phyloP scores from a whole-genome alignment of 1,140 invertebrate species.

The Drosophila carrolli region DNA sequence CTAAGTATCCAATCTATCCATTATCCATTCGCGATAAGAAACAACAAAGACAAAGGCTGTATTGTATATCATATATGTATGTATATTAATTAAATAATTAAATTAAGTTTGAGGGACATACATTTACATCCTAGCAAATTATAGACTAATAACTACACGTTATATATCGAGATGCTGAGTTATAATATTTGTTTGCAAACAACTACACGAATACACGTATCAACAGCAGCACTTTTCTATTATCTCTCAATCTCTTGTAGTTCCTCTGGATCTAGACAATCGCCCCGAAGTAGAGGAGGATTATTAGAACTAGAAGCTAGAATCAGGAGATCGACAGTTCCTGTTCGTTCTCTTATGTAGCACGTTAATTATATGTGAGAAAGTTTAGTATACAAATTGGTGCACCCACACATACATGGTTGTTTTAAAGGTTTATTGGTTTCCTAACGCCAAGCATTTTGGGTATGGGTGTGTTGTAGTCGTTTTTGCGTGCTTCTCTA shows the following conservation, averaged over 20 bases:
- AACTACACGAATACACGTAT: constrained; percentile 81
- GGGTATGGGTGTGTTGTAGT: constrained; percentile 39
- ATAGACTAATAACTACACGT: constrained; percentile 81
- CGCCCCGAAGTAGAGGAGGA: constrained; percentile 9
- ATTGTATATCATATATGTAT: constrained; percentile 77
- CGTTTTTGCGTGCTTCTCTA: constrained; percentile 66
- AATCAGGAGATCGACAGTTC: constrained; percentile 28
- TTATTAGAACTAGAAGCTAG: constrained; percentile 8
- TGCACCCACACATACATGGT: constrained; percentile 40
- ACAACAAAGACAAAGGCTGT: constrained; percentile 7
- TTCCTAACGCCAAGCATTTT: constrained; percentile 32
- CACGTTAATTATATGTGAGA: constrained; percentile 61
- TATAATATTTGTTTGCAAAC: constrained; percentile 75
- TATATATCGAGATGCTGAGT: constrained; percentile 82
- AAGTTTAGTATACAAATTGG: constrained; percentile 72
- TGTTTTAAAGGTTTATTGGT: constrained; percentile 20
- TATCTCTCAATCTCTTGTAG: constrained; percentile 12
- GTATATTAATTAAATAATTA: constrained; percentile 83
- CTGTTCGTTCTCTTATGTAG: constrained; percentile 45
- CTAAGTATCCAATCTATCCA: neutral
- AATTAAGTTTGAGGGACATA: constrained; percentile 81
- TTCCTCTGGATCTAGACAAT: constrained; percentile 12
- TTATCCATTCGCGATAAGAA: neutral
- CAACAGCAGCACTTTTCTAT: constrained; percentile 60
- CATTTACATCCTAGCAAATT: constrained; percentile 81